Evolutionary conservation across 2,888 invertebrate species (phyloP).

Genomic region (Leptopilina myrica): DNA sequence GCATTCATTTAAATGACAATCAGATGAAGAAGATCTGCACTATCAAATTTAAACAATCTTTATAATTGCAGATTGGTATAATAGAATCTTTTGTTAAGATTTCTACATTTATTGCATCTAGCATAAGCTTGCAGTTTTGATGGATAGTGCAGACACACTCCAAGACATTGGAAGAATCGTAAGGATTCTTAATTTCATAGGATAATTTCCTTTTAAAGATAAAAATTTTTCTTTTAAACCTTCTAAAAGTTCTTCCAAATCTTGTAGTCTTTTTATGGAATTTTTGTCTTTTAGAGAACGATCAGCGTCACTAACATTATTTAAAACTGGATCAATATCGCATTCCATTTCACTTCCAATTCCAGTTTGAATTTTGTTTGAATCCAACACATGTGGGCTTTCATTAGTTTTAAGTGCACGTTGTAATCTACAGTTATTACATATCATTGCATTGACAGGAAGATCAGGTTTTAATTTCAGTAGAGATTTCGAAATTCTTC

Average conservation of each 20-base stretch:
- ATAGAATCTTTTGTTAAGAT: constrained; percentile 15
- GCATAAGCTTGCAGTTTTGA: constrained; percentile 20
- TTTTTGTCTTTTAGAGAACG: neutral
- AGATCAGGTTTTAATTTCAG: constrained; percentile 7
- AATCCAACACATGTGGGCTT: neutral
- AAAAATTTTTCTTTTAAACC: constrained; percentile 8
- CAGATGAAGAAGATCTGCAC: neutral
- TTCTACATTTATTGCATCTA: constrained; percentile 10
- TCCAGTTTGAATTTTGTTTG: neutral
- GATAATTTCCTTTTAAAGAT: constrained; percentile 14
- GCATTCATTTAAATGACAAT: no score
- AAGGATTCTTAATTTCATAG: constrained; percentile 16
- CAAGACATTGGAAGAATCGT: neutral
- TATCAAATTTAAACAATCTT: constrained; percentile 34
- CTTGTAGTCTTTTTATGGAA: neutral
- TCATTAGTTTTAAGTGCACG: neutral
- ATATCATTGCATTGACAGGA: neutral
- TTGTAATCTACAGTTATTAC: constrained; percentile 15
- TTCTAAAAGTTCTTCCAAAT: neutral
- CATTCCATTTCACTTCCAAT: neutral
- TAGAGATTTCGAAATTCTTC: constrained; percentile 23
- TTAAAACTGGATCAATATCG: neutral
- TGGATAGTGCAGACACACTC: constrained; percentile 25
- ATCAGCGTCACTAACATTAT: neutral
- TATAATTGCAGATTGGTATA: constrained; percentile 26